Evolutionary conservation across 2,113 vertebrate genomes (phyloP).

Genomic region (Atherinomorus stipes): DNA sequence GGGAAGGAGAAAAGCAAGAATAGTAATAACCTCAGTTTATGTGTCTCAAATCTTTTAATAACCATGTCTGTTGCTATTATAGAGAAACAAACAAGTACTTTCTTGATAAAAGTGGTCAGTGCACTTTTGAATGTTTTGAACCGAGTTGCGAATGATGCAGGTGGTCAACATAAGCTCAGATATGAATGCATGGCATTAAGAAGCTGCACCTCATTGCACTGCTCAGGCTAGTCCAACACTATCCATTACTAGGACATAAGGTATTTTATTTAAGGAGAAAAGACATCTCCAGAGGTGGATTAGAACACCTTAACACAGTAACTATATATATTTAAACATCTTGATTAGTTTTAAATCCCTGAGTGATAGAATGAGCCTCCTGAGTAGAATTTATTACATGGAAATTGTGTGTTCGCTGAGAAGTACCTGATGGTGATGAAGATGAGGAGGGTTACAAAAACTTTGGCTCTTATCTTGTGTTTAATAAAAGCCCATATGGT

Average conservation of each 20-base stretch:
- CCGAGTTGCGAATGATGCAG: background rate
- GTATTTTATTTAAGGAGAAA: too few species aligned
- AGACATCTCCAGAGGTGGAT: too few species aligned
- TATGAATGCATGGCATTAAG: background rate
- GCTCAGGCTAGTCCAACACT: background rate
- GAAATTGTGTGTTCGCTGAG: background rate
- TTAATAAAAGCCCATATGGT: background rate
- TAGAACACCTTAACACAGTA: too few species aligned
- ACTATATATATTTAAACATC: background rate
- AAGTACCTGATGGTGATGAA: background rate
- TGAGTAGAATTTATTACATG: too few species aligned
- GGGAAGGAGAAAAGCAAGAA: conserved; percentile 28
- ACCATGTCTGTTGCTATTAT: background rate
- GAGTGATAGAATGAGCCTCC: background rate
- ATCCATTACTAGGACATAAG: too few species aligned
- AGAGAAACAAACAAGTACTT: background rate
- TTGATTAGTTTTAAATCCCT: background rate
- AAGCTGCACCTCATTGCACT: background rate
- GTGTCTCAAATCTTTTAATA: conserved; percentile 19
- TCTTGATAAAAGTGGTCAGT: background rate
- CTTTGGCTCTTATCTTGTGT: background rate
- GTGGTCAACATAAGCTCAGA: background rate
- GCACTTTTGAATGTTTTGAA: background rate
- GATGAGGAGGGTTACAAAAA: background rate
- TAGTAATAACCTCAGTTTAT: conserved; percentile 15